phyloP scores from a whole-genome alignment of 2,888 invertebrate species.

The Oligia fasciuncula region DNA sequence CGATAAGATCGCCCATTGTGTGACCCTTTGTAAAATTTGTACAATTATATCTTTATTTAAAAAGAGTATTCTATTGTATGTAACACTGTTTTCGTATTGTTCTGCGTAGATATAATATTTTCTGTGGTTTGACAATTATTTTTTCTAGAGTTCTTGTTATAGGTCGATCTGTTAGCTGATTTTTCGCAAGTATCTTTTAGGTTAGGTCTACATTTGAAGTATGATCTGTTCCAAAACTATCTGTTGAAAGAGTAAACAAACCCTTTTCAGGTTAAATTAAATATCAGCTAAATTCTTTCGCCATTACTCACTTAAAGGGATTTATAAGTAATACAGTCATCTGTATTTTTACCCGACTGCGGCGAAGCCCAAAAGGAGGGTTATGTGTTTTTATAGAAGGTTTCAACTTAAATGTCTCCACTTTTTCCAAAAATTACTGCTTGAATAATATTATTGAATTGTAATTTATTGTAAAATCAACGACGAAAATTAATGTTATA shows the following conservation, averaged over 20 bases:
- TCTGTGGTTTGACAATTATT: neutral
- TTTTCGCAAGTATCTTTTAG: neutral
- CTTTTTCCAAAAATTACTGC: neutral
- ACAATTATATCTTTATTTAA: no score
- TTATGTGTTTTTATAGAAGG: no score
- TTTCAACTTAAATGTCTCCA: neutral
- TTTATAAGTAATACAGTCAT: neutral
- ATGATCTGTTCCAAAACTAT: neutral
- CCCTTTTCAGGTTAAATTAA: neutral
- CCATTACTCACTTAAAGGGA: neutral
- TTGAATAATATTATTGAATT: neutral
- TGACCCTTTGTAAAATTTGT: no score
- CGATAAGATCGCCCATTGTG: no score
- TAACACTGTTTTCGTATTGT: neutral
- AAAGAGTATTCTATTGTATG: no score
- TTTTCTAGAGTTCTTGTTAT: neutral
- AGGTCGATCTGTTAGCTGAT: neutral
- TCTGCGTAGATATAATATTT: neutral
- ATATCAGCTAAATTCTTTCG: neutral
- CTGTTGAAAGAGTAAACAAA: neutral
- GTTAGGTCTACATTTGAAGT: neutral
- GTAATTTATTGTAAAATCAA: no score
- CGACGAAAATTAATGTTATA: no score
- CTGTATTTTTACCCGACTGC: no score
- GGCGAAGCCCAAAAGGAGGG: no score